These are phyloP conservation scores for Micrasema longulum DNA, from an alignment of 1,140 invertebrate genomes.

Conservation along the genomic window DNA sequence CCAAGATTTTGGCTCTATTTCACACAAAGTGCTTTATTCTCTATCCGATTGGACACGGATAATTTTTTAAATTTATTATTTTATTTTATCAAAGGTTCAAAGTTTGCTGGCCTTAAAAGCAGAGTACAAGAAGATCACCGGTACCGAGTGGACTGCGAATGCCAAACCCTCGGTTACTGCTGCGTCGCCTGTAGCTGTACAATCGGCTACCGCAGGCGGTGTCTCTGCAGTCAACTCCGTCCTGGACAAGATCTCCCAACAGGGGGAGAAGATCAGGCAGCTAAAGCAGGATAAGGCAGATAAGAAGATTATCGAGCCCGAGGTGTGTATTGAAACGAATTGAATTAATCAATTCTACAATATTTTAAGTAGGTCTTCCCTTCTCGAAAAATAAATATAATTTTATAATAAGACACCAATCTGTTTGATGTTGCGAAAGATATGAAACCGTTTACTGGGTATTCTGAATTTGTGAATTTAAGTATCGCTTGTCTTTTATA, in stretches of 20 bases:
- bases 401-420: no score
- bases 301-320: constrained; percentile 69
- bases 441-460: no score
- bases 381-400: no score
- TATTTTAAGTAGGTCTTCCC: no score
- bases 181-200: constrained; percentile 42
- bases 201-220: constrained; percentile 43
- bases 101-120: constrained; percentile 76
- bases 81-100: constrained; percentile 68
- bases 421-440: no score
- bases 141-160: constrained; percentile 75
- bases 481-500: no score
- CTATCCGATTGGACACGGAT: no score
- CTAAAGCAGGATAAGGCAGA: constrained; percentile 75
- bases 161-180: constrained; percentile 45
- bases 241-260: constrained; percentile 65
- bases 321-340: constrained; percentile 37
- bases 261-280: constrained; percentile 79
- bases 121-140: constrained; percentile 75
- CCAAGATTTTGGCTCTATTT: no score
- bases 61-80: not conserved
- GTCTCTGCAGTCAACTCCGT: constrained; percentile 43
- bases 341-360: no score
- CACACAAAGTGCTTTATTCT: no score
- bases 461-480: no score